Evolutionary conservation across 2,797 vertebrate species (phyloP).

Genomic region (Gambelia wislizenii): DNA sequence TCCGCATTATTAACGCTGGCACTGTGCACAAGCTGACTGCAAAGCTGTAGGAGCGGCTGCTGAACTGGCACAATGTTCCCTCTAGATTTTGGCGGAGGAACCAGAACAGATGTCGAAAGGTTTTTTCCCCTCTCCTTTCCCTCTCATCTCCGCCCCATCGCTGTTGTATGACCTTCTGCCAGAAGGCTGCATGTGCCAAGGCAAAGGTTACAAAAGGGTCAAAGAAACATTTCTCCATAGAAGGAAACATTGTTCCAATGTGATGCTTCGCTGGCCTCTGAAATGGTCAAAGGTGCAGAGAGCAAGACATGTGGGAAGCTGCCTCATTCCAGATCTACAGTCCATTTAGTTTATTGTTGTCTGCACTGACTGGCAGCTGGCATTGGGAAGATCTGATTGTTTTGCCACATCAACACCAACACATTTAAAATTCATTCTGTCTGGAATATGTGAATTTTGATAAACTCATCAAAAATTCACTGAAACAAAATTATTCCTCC

Average conservation of each 20-base stretch:
- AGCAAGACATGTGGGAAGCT: background rate
- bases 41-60: conserved; percentile 65
- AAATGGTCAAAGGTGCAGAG: conserved; percentile 26
- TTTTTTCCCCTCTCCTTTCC: conserved; percentile 57
- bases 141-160: conserved; percentile 15
- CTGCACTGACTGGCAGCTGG: background rate
- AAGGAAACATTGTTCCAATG: conserved; percentile 44
- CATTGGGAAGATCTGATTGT: no score
- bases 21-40: conserved; percentile 62
- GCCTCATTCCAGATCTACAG: background rate
- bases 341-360: background rate
- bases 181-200: conserved; percentile 70
- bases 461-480: background rate
- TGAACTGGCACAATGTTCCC: conserved; percentile 67
- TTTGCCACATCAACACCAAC: no score
- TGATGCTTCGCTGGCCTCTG: fast-evolving
- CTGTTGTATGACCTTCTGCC: conserved; percentile 66
- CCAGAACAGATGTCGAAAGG: conserved; percentile 77
- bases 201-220: conserved; percentile 73
- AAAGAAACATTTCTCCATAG: conserved; percentile 61
- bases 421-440: background rate
- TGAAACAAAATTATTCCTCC: background rate
- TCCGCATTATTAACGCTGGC: conserved; percentile 75
- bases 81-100: conserved; percentile 69
- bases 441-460: background rate